phyloP scores from a whole-genome alignment of 2,888 invertebrate species.

The Scelioninae gen. 1 region DNA sequence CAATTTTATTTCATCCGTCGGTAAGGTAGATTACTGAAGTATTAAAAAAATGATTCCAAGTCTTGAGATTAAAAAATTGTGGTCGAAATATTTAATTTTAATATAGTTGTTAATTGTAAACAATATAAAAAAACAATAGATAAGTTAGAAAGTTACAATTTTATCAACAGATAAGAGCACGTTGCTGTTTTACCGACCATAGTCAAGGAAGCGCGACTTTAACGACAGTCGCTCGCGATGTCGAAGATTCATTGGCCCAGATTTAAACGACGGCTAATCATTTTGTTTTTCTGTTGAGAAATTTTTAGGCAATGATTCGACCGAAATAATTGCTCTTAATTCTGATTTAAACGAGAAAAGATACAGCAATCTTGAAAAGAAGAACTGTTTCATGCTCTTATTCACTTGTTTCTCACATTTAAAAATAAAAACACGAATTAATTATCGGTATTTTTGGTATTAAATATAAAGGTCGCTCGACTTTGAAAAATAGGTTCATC shows the following conservation, averaged over 20 bases:
- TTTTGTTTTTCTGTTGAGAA: constrained; percentile 73
- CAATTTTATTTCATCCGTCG: constrained; percentile 29
- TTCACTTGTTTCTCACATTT: too few relatives aligned
- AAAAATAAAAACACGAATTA: constrained; percentile 4
- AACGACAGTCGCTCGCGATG: constrained; percentile 42
- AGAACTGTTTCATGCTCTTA: too few relatives aligned
- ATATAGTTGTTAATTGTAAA: constrained; percentile 78
- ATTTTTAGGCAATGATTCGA: constrained; percentile 52
- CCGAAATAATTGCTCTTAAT: constrained; percentile 39
- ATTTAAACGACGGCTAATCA: constrained; percentile 74
- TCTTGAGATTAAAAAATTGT: not conserved
- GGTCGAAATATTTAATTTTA: constrained; percentile 58
- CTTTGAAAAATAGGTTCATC: constrained; percentile 38
- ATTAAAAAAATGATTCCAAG: not conserved
- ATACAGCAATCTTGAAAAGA: too few relatives aligned
- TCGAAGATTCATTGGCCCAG: constrained; percentile 71
- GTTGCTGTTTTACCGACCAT: constrained; percentile 61
- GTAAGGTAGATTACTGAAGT: constrained; percentile 35
- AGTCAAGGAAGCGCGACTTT: constrained; percentile 46
- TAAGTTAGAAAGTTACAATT: too few relatives aligned
- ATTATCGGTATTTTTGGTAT: too few relatives aligned
- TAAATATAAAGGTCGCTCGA: not conserved
- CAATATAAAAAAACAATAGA: too few relatives aligned
- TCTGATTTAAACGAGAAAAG: not conserved
- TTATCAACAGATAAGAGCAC: not conserved